A percentile compares a stretch with the other conserved stretches of the same genome.
These are phyloP conservation scores for Thereuonema tuberculata DNA, from an alignment of 1,140 invertebrate genomes.

Conservation along the genomic window DNA sequence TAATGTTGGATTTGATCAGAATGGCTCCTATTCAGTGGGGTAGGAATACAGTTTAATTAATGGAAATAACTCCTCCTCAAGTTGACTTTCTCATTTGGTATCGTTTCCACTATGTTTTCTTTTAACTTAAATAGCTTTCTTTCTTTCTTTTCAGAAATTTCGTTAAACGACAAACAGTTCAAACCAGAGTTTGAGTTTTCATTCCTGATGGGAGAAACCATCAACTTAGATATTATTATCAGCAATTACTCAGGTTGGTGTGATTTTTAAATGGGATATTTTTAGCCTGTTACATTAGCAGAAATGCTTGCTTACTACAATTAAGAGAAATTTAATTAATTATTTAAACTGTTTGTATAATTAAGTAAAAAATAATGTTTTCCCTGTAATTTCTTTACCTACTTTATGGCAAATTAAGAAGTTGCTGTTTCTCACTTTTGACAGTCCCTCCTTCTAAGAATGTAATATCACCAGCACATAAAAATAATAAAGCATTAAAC, in stretches of 20 bases:
- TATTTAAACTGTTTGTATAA: not conserved
- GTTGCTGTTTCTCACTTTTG: not conserved
- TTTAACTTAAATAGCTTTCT: no score
- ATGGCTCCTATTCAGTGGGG: no score
- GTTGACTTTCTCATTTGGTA: no score
- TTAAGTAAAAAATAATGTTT: not conserved
- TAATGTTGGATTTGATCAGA: no score
- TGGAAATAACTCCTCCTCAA: no score
- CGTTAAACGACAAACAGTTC: conserved; percentile 45
- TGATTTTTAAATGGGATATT: not conserved
- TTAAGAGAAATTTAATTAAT: not conserved
- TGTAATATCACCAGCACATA: no score
- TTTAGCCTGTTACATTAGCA: not conserved
- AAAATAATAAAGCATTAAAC: no score
- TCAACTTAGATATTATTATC: conserved; percentile 55
- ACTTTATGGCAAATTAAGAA: not conserved
- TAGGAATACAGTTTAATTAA: no score
- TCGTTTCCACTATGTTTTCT: no score
- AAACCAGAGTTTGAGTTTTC: conserved; percentile 57
- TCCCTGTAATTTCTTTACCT: not conserved
- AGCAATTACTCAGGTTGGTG: conserved; percentile 39
- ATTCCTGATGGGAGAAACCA: conserved; percentile 55
- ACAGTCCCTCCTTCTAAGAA: no score
- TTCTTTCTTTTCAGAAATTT: conserved; percentile 48
- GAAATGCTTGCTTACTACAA: not conserved